Conservation (phyloP, 2,113 vertebrate genomes). For the Mastomys natalensis region DNA sequence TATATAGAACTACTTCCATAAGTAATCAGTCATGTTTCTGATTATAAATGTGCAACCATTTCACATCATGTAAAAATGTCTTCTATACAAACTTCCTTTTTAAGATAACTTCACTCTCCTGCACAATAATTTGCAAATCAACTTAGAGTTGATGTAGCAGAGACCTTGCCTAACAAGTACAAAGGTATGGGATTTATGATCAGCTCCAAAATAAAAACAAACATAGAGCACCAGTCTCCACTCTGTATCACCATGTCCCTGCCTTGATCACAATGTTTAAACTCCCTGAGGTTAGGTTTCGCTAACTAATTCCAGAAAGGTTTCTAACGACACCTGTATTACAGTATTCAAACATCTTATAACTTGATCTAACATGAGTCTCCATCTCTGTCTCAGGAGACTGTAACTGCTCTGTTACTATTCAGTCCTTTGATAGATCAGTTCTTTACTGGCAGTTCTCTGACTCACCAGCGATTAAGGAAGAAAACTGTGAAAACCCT, state of each 20-base stretch:
- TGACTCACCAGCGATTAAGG: not conserved
- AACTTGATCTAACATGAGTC: not conserved
- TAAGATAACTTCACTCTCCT: not conserved
- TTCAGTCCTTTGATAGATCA: not conserved
- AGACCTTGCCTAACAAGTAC: not conserved
- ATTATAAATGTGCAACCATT: not conserved
- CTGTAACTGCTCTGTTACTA: not conserved
- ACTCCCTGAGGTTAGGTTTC: not conserved
- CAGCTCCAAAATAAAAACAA: not conserved
- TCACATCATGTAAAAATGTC: not conserved
- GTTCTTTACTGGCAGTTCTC: not conserved
- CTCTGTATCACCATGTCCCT: not conserved
- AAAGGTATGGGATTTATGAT: not conserved
- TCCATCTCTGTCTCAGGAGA: not conserved
- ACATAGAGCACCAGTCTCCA: not conserved
- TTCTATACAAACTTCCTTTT: not conserved
- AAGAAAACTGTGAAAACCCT: slow-evolving; percentile 7
- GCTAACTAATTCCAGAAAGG: not conserved
- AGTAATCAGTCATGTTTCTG: not conserved
- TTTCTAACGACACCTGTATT: not conserved
- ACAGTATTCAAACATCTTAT: not conserved
- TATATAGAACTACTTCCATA: slow-evolving; percentile 11
- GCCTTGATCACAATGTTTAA: not conserved
- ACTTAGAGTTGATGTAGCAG: not conserved
- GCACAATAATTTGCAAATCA: slow-evolving; percentile 17